Conservation (phyloP, 2,113 vertebrate species). For the Syngnathus typhle region DNA sequence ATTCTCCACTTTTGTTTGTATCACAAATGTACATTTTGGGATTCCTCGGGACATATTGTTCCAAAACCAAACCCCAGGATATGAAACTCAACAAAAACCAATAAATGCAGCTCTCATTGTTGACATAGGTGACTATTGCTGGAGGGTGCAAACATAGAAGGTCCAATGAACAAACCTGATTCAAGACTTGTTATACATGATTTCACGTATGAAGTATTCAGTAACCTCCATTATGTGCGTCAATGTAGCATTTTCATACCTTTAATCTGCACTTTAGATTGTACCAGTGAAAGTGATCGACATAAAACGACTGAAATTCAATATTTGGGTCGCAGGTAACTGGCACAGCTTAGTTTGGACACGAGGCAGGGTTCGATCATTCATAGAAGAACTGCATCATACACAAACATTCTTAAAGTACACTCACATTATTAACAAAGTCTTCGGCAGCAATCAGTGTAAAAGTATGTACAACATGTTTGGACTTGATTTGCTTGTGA, state of each 20-base stretch:
- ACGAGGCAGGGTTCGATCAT: neutral
- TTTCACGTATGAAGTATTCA: slow-evolving; percentile 3
- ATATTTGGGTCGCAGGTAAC: neutral
- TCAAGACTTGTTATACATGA: neutral
- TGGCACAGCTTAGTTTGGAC: neutral
- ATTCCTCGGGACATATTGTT: slow-evolving; percentile 8
- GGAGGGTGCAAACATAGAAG: neutral
- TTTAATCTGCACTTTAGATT: neutral
- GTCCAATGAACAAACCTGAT: neutral
- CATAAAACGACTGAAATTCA: neutral
- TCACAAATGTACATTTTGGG: neutral
- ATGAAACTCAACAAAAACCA: neutral
- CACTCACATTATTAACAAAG: too few relatives aligned
- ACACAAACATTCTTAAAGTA: neutral
- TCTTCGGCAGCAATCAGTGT: slow-evolving; percentile 42
- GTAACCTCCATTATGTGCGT: slow-evolving; percentile 8
- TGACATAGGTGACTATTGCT: neutral
- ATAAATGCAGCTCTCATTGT: slow-evolving; percentile 5
- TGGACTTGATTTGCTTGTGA: slow-evolving; percentile 10
- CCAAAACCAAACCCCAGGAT: slow-evolving; percentile 35
- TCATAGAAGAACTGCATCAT: neutral
- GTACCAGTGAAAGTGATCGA: neutral
- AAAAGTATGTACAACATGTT: slow-evolving; percentile 1
- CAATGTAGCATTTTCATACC: neutral
- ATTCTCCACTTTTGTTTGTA: neutral